Conservation (phyloP, 2,113 vertebrate genomes). For the Empidonax alnorum region DNA sequence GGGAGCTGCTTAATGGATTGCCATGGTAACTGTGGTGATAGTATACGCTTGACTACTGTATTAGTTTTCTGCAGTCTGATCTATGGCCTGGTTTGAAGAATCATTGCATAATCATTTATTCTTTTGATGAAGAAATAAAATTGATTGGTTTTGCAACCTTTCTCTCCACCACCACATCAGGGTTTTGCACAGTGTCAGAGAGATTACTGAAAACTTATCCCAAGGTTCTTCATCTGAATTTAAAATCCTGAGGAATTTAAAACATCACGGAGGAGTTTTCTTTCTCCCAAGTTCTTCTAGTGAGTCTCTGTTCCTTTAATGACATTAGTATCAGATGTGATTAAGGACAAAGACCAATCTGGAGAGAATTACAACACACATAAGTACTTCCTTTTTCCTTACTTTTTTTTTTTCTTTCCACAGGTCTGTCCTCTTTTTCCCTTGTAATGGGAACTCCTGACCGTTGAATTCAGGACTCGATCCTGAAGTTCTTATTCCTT, state of each 20-base stretch:
- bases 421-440: not conserved
- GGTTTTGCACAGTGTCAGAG: not conserved
- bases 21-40: slow-evolving; percentile 56
- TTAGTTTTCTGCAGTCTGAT: slow-evolving; percentile 34
- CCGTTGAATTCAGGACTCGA: not conserved
- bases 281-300: not conserved
- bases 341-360: not conserved
- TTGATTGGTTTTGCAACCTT: not conserved
- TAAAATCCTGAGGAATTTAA: not conserved
- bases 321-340: not conserved
- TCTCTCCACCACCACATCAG: not conserved
- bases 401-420: not conserved
- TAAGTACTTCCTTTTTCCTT: no score
- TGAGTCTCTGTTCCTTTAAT: not conserved
- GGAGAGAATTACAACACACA: not conserved
- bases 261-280: not conserved
- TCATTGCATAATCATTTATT: slow-evolving; percentile 28
- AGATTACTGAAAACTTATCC: not conserved
- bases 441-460: not conserved
- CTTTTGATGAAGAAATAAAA: slow-evolving; percentile 20
- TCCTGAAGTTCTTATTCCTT: not conserved
- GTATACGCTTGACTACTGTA: not conserved
- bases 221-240: not conserved
- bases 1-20: slow-evolving; percentile 32
- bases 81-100: not conserved